Conservation (phyloP, 2,113 vertebrate genomes). For the Centropus unirufus region DNA sequence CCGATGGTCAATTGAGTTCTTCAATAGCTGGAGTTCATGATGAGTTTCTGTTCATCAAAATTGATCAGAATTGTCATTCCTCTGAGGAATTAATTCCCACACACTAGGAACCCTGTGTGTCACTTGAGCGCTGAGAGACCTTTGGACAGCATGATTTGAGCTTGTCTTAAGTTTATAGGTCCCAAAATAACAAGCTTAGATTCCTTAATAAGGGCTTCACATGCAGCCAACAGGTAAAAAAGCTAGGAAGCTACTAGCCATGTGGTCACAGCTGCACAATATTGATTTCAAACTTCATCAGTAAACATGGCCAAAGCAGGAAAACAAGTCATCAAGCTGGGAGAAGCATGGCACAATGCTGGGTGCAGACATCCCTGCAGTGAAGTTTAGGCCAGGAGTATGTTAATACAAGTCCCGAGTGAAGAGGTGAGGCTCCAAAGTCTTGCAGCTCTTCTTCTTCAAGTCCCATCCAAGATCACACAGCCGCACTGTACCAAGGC, state of each 20-base stretch:
- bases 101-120: background rate
- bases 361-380: background rate
- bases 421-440: background rate
- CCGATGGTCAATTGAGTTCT: background rate
- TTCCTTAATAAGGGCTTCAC: background rate
- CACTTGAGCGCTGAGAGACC: background rate
- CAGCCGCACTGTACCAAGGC: background rate
- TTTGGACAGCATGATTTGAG: background rate
- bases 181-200: background rate
- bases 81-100: background rate
- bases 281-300: background rate
- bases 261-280: background rate
- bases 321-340: background rate
- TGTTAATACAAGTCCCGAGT: too few species aligned
- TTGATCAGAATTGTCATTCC: background rate
- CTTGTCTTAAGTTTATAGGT: background rate
- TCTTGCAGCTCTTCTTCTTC: background rate
- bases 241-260: background rate
- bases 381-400: accelerated
- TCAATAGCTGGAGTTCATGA: background rate
- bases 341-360: background rate
- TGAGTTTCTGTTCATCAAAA: background rate
- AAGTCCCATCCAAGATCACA: background rate
- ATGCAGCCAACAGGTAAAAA: background rate
- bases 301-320: background rate